A percentile compares a stretch with the other conserved stretches of the same genome.
These are phyloP conservation scores for Thereuonema tuberculata DNA, from an alignment of 1,140 invertebrate species.

Conservation along the genomic window DNA sequence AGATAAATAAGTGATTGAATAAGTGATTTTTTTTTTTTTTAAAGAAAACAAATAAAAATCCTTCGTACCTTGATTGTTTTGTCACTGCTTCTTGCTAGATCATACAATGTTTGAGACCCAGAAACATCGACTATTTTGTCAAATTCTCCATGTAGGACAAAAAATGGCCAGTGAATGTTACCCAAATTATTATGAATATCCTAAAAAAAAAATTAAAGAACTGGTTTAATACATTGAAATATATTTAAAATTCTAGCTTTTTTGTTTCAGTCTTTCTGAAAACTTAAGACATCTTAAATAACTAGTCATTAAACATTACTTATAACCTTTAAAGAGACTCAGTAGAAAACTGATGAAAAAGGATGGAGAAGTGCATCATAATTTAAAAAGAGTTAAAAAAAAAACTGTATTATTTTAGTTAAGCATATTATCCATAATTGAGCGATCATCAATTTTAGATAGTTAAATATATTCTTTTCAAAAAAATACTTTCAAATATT, in stretches of 20 bases:
- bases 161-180: conserved; percentile 21
- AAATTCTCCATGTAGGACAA: conserved; percentile 24
- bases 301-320: too few species aligned
- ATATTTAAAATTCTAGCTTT: too few species aligned
- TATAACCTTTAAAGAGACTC: too few species aligned
- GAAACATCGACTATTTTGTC: conserved; percentile 20
- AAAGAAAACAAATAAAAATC: neutral
- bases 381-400: too few species aligned
- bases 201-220: conserved; percentile 14
- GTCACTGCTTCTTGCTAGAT: conserved; percentile 22
- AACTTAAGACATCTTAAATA: too few species aligned
- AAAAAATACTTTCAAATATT: too few species aligned
- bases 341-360: neutral
- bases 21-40: neutral
- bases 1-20: neutral
- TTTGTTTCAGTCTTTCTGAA: too few species aligned
- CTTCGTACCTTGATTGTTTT: conserved; percentile 25
- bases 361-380: neutral
- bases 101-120: conserved; percentile 22
- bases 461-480: too few species aligned
- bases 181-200: conserved; percentile 18
- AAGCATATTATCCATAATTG: too few species aligned
- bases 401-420: too few species aligned
- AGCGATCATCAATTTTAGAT: too few species aligned
- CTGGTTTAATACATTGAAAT: too few species aligned